Conservation (phyloP, 2,888 invertebrate species). For the Eulithis testata region DNA sequence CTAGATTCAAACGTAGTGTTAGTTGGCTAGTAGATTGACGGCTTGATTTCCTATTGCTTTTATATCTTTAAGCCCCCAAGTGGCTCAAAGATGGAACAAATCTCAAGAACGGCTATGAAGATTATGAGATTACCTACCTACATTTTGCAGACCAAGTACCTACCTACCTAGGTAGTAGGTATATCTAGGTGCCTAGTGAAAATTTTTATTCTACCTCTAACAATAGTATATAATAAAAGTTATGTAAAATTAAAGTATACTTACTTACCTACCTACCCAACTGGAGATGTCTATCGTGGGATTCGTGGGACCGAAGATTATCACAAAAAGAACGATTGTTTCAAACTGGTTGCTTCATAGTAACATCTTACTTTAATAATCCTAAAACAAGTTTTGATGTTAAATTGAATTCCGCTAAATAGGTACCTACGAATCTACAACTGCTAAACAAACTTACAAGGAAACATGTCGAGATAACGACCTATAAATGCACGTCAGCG, state of each 20-base stretch:
- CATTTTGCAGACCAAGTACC: not conserved
- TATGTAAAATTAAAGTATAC: not conserved
- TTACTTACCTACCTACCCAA: constrained; percentile 5
- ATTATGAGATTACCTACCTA: too few relatives aligned
- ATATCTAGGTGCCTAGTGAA: constrained; percentile 5
- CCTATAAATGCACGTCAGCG: not conserved
- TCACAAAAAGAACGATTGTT: constrained; percentile 12
- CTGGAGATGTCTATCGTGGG: constrained; percentile 11
- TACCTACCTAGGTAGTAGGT: too few relatives aligned
- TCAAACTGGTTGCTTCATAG: not conserved
- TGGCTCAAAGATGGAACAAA: too few relatives aligned
- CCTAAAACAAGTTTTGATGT: constrained; percentile 43
- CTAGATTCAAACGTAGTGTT: too few relatives aligned
- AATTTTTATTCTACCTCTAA: not conserved
- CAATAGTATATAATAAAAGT: not conserved
- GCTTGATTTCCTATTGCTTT: too few relatives aligned
- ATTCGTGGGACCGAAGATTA: constrained; percentile 19
- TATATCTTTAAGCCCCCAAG: too few relatives aligned
- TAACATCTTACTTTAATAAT: not conserved
- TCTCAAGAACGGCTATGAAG: too few relatives aligned
- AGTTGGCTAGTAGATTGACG: too few relatives aligned
- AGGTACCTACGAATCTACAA: not conserved
- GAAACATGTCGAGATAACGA: not conserved
- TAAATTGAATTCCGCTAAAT: constrained; percentile 37
- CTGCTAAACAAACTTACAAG: not conserved